A percentile compares a stretch with the other conserved stretches of the same genome.
Conservation (phyloP, 2,113 vertebrate genomes). For the Aptenodytes forsteri region DNA sequence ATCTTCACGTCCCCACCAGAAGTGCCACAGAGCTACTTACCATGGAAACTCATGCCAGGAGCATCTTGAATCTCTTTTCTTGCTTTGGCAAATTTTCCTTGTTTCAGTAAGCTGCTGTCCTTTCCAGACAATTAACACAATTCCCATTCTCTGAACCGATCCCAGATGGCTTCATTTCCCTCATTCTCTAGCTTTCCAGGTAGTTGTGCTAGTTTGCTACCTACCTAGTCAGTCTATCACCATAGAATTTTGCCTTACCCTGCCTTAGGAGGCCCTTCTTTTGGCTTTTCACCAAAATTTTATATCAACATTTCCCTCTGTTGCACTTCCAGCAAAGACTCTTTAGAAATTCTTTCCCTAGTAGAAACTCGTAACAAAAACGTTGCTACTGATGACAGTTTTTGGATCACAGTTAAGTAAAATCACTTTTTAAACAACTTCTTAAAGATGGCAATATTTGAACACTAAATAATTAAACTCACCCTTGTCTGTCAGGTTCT, state of each 20-base stretch:
- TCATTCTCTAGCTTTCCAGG: neutral
- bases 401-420: neutral
- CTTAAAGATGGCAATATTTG: neutral
- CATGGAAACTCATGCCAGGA: neutral
- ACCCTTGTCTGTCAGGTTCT: constrained; percentile 91
- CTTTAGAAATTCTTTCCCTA: neutral
- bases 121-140: neutral
- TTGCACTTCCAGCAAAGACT: neutral
- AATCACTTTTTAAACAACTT: neutral
- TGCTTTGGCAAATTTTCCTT: neutral
- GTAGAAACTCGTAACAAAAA: neutral
- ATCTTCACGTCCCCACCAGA: neutral
- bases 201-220: neutral
- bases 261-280: neutral
- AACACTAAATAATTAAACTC: neutral
- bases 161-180: neutral
- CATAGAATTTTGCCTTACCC: neutral
- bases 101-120: neutral
- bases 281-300: neutral
- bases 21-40: neutral
- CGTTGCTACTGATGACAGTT: neutral
- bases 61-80: neutral
- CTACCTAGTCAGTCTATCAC: neutral
- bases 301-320: neutral
- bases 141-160: neutral